Evolutionary conservation across 2,797 vertebrate species (phyloP), one percentile per base, ranked within the genome.

Genomic region (Sparidentex hasta): DNA sequence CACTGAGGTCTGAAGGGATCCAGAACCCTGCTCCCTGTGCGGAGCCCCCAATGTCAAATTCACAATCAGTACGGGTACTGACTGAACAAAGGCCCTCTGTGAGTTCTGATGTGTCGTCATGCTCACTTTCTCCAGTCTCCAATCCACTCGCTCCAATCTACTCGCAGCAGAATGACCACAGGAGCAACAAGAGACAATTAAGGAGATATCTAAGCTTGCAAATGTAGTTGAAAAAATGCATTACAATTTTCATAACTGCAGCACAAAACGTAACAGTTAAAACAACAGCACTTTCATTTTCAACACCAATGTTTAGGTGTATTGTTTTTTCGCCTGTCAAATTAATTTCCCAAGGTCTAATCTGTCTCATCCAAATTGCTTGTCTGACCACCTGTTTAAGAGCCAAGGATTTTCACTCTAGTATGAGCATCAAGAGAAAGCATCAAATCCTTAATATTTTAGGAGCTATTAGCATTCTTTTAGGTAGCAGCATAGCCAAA

Each of bases 201-300:
- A 46, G 16, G 72, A 66, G 51, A 71, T 71, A 44, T 59, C 20
- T 14, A 0, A 71, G 47, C n/a, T 41, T 68, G 2, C 65, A 57
- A 46, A 0, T 4, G 14, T 21, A 50, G 13, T 44, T 44, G 1
- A 7, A 33, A 33, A n/a, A n/a, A 21, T 18, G 1, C 1, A 59
- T 50, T 81, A 7, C 43, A 71, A 3, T 21, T 6, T 29, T 63
- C 8, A 50, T 0, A 11, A 25, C 8, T 48, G 9, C 6, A 58
- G 38, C 14, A 64, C 11, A 59, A 71, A 64, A 67, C 11, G 5
- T 18, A 46, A 52, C 11, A 3, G 18, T 66, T 46, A 21, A 27
- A 44, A 21, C 54, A 12, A 46, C 3, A 3, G 7, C 7, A 47
- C 29, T 48, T 38, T 21, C 11, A 29, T 50, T 65, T 65, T 33